A percentile compares a stretch with the other conserved stretches of the same genome.
Evolutionary conservation across 1,140 invertebrate genomes (phyloP).

Genomic region (Vanessa tameamea): DNA sequence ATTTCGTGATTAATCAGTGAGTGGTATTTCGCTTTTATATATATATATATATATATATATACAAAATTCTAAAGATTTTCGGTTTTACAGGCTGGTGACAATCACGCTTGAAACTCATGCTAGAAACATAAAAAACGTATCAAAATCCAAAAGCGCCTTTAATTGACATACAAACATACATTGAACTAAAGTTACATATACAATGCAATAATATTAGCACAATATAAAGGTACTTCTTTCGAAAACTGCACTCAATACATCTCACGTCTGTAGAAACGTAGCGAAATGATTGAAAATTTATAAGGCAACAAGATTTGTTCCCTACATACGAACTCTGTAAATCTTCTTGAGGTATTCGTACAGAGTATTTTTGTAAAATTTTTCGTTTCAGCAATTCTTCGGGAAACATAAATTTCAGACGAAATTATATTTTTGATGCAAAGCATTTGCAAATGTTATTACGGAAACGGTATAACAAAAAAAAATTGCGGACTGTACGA

Average conservation of each 20-base stretch:
- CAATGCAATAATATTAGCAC: neutral
- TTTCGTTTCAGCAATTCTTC: slow-evolving; percentile 8
- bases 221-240: slow-evolving; percentile 4
- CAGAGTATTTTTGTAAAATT: slow-evolving; percentile 18
- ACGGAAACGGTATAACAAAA: too few relatives aligned
- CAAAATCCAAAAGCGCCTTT: too few relatives aligned
- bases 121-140: too few relatives aligned
- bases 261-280: slow-evolving; percentile 11
- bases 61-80: too few relatives aligned
- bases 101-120: too few relatives aligned
- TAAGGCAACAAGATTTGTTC: slow-evolving; percentile 25
- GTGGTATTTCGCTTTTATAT: too few relatives aligned
- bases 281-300: slow-evolving; percentile 24
- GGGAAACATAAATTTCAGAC: neutral
- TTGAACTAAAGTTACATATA: neutral
- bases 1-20: too few relatives aligned
- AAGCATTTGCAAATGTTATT: neutral
- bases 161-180: neutral
- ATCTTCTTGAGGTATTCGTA: slow-evolving; percentile 10
- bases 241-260: slow-evolving; percentile 5
- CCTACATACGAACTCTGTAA: slow-evolving; percentile 10
- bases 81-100: too few relatives aligned
- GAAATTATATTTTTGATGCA: neutral
- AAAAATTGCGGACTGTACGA: too few relatives aligned
- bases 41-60: too few relatives aligned